Base-by-base conservation (phyloP, 1,140 invertebrate genomes). In the Uloborus diversus region DNA sequence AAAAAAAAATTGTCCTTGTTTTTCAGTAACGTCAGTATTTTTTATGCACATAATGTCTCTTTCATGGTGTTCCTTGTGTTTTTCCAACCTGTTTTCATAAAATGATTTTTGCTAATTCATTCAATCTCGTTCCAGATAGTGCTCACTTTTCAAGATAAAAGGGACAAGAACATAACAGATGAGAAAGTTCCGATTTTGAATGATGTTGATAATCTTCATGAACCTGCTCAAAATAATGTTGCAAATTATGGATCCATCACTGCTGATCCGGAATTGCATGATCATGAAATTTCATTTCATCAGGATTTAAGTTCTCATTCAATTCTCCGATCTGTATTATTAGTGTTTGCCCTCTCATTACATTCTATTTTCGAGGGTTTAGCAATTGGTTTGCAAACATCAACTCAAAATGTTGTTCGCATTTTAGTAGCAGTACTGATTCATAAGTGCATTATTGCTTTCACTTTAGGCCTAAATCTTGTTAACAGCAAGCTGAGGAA, bases 291-390 rank as follows among this genome's bases (percentile, higher is more conserved):
- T 17, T 32, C 49, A 79, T 11, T 61, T 80, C 20, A 81, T 65
- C 37, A 79, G 81, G 30, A 53, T 49, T n/a, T 14, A 2, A 59
- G 56, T 42, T 57, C 30, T 28, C 78, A 80, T 57, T 64, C 59
- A 53, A 91, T 92, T 13, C 86, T 95, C 9, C 87, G 93, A 73
- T 92, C 93, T 27, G 85, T 94, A 20, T 87, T 96, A 56, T 92
- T 96, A 69, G 93, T 97, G 0, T 86, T 95, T 27, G 95, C 95
- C 1, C 88, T 98, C 13, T 95, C 94, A 4, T 91, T 97, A 66
- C 96, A 98, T 85, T 94, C 96, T 82, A 87, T 96, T 0, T 96
- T 98, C 84, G 96, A 98, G 89, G 96, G 96, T 0, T 86, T 95
- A 62, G 92, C 94, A 0, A 91, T 95, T 9, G 94, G 94, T 1